Evolutionary conservation across 2,113 vertebrate species (phyloP), one percentile per base, ranked within the genome.

Genomic region (Phoenicopterus ruber): DNA sequence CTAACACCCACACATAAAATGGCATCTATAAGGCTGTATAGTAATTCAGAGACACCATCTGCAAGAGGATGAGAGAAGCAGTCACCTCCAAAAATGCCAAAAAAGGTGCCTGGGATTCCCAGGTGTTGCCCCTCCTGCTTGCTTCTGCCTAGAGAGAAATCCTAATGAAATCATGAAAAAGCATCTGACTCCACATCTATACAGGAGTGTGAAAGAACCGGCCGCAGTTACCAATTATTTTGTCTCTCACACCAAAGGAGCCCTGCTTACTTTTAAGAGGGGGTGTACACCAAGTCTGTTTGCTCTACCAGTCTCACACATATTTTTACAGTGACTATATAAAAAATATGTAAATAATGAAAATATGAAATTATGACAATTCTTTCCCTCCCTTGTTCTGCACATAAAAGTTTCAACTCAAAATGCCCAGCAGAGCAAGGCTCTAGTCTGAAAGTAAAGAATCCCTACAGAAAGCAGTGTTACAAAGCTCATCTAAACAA

Each of bases 371-470:
- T 61, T 0, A 44, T 50, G 34, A 59, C 26, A 83, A 31, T 81
- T 80, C 32, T 59, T 88, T 82, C 16, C 22, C n/a, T 82, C 42
- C 13, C 29, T 24, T 42, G 7, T 44, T 83, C 40, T 80, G 32
- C 31, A 40, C 11, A 2, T 18, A 47, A 6, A 86, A 44, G 44
- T 44, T 86, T 20, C 26, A 59, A 61, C 34, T 77, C 34, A 94
- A 88, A 86, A 84, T 0, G 0, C 29, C 69, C 12, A 76, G 54
- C 49, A 57, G 38, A 88, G 32, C 0, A 0, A 94, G 28, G 29
- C 11, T 73, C 17, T 28, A 40, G 24, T 44, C 54, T 65, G 34
- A 81, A 88, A 81, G 59, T 7, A 7, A 76, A 61, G 31, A 91
- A 81, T 34, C 63, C 49, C 54, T 61, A 17, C 6, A 26, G 40